phyloP scores from a whole-genome alignment of 2,888 invertebrate species.

The Ophion ellenae region DNA sequence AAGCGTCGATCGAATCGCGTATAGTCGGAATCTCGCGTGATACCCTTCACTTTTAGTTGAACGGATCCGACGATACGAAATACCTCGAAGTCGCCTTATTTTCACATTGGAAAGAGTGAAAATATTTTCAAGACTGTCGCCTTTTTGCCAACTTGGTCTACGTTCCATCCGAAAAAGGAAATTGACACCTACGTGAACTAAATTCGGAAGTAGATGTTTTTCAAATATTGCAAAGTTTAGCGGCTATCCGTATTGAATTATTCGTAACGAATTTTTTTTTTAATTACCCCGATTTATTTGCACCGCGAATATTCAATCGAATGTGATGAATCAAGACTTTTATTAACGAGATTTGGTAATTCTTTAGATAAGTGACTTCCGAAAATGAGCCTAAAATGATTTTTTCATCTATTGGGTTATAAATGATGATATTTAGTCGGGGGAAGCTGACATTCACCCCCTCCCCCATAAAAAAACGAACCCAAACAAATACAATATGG shows the following conservation, averaged over 20 bases:
- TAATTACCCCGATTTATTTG: too few relatives aligned
- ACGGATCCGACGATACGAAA: neutral
- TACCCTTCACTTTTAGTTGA: neutral
- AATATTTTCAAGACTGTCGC: neutral
- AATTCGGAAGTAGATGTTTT: neutral
- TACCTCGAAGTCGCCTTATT: neutral
- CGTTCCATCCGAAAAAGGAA: neutral
- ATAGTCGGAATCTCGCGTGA: neutral
- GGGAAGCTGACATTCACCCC: too few relatives aligned
- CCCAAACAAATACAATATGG: too few relatives aligned
- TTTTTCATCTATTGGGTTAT: too few relatives aligned
- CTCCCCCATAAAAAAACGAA: too few relatives aligned
- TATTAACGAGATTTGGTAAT: too few relatives aligned
- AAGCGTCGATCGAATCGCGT: constrained; percentile 42
- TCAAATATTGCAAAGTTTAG: neutral
- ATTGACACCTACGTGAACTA: neutral
- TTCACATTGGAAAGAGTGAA: neutral
- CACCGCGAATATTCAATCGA: too few relatives aligned
- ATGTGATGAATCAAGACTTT: too few relatives aligned
- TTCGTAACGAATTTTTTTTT: neutral
- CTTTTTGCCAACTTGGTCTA: neutral
- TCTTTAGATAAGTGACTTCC: too few relatives aligned
- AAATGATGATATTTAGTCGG: too few relatives aligned
- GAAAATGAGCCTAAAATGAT: too few relatives aligned
- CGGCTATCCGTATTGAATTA: neutral